These are phyloP conservation scores for Philhelius pedissequus DNA, from an alignment of 2,888 invertebrate genomes.

Conservation along the genomic window DNA sequence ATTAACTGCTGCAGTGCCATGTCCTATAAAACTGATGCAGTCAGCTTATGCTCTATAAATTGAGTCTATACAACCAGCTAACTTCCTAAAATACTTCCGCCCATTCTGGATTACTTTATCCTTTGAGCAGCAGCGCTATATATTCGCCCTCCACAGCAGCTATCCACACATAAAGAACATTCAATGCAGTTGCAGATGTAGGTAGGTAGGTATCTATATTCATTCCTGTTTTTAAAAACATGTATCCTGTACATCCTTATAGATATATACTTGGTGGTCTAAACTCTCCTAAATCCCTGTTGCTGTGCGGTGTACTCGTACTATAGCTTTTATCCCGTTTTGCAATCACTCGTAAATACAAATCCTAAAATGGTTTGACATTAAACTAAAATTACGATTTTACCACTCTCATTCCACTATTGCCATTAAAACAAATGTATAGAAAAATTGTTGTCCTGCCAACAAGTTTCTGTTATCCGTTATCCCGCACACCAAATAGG, in stretches of 20 bases:
- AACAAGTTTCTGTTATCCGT: neutral
- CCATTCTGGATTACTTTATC: neutral
- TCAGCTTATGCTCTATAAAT: neutral
- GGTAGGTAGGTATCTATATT: neutral
- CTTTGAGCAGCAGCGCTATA: neutral
- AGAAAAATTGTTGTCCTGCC: neutral
- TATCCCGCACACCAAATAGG: neutral
- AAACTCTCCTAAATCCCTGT: neutral
- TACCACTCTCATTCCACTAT: neutral
- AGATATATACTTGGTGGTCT: no score
- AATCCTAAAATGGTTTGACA: slow-evolving; percentile 10
- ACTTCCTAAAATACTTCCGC: neutral
- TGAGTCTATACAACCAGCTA: neutral
- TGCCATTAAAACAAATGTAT: neutral
- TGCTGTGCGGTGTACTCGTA: neutral
- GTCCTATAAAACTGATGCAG: slow-evolving; percentile 2
- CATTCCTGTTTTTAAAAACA: neutral
- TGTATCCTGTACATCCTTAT: no score
- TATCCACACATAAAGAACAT: neutral
- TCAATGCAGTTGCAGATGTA: neutral
- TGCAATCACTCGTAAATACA: neutral
- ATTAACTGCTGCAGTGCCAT: neutral
- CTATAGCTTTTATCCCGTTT: neutral
- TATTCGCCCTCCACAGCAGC: neutral
- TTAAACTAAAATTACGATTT: slow-evolving; percentile 15